These are phyloP conservation scores for Ophiothrix spiculata DNA, from an alignment of 35 echinoderm and acorn worm species.

Conservation along the genomic window DNA sequence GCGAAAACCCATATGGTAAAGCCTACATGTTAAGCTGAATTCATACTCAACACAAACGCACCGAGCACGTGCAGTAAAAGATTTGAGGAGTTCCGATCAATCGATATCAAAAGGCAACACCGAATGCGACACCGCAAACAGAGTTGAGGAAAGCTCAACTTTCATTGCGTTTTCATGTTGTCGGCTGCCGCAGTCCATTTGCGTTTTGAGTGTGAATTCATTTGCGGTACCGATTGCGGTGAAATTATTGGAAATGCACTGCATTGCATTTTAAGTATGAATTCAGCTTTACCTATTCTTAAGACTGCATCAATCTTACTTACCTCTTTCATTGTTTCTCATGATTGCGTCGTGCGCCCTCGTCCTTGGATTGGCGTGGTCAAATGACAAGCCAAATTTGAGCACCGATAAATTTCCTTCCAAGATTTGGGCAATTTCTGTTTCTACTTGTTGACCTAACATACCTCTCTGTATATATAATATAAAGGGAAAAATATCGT, in stretches of 20 bases:
- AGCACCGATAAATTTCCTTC: constrained; percentile 75
- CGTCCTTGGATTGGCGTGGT: constrained; percentile 85
- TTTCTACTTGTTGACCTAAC: constrained; percentile 77
- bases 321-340: constrained; percentile 90
- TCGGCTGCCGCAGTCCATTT: too few species aligned
- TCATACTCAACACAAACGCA: too few species aligned
- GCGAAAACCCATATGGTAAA: too few species aligned
- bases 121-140: too few species aligned
- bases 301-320: not conserved
- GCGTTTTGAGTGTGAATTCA: not conserved
- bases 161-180: too few species aligned
- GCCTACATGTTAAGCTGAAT: too few species aligned
- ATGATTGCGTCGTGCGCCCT: constrained; percentile 83
- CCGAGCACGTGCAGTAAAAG: too few species aligned
- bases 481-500: constrained; percentile 31
- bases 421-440: constrained; percentile 76
- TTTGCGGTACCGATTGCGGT: not conserved
- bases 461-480: constrained; percentile 57
- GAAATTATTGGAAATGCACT: not conserved
- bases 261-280: not conserved
- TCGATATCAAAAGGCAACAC: too few species aligned
- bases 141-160: too few species aligned
- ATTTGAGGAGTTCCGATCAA: too few species aligned
- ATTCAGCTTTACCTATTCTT: not conserved
- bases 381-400: constrained; percentile 95